phyloP scores from a whole-genome alignment of 2,888 invertebrate genomes.

The Dicroscelio sp. region DNA sequence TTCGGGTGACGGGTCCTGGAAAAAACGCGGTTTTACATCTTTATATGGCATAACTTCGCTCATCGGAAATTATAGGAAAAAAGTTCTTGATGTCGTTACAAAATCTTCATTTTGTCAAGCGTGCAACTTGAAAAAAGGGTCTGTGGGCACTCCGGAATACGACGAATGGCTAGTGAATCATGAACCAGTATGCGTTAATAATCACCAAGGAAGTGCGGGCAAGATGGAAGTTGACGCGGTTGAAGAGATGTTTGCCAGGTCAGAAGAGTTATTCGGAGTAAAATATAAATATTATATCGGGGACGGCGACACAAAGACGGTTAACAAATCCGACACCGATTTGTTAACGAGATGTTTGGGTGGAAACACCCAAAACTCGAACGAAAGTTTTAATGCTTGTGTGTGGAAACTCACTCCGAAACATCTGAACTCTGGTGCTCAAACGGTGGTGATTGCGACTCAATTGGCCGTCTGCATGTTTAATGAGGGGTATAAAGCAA shows the following conservation, averaged over 20 bases:
- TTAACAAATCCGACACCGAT: no score
- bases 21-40: constrained; percentile 31
- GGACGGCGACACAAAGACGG: neutral
- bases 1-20: constrained; percentile 38
- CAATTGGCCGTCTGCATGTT: constrained; percentile 4
- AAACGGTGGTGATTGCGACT: neutral
- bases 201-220: constrained; percentile 6
- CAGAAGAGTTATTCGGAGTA: no score
- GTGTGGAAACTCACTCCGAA: neutral
- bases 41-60: constrained; percentile 22
- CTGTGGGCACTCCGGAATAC: neutral
- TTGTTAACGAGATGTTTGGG: constrained; percentile 6
- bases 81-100: constrained; percentile 5
- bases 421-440: neutral
- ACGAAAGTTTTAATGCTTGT: neutral
- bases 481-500: neutral
- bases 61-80: neutral
- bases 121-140: neutral
- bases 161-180: constrained; percentile 1
- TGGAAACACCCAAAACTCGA: neutral
- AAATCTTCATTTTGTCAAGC: neutral
- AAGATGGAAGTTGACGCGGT: no score
- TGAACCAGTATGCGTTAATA: neutral
- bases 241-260: no score
- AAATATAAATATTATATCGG: no score